A percentile compares a stretch with the other conserved stretches of the same genome.
Evolutionary conservation across 1,140 invertebrate genomes (phyloP).

Genomic region (Rhagoletis pomonella): DNA sequence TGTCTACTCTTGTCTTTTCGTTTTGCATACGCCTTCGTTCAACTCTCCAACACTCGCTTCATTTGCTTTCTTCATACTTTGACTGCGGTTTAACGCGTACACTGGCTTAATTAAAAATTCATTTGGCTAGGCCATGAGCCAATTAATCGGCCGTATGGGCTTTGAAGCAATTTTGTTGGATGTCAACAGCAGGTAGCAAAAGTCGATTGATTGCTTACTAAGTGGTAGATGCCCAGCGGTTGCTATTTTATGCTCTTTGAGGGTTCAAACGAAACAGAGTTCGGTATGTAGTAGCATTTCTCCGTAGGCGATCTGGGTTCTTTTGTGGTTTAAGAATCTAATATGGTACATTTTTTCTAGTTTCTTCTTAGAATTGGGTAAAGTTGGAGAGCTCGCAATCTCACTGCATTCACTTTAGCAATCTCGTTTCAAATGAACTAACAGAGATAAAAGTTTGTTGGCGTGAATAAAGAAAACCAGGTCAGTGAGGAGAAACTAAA

Average conservation of each 20-base stretch:
- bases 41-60: neutral
- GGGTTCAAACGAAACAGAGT: too few species aligned
- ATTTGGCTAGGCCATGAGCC: neutral
- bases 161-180: conserved; percentile 23
- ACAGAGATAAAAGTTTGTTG: too few species aligned
- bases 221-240: neutral
- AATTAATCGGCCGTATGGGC: conserved; percentile 16
- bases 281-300: too few species aligned
- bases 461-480: too few species aligned
- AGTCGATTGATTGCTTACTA: neutral
- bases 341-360: too few species aligned
- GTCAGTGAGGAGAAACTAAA: too few species aligned
- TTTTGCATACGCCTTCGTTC: neutral
- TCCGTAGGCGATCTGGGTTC: too few species aligned
- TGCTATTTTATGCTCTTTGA: neutral
- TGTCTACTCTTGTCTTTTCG: neutral
- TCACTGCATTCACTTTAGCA: too few species aligned
- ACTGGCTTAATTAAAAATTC: conserved; percentile 37
- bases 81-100: neutral
- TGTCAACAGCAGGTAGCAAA: neutral
- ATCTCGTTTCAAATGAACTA: too few species aligned
- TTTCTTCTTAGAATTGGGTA: too few species aligned
- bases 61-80: neutral
- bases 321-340: too few species aligned
- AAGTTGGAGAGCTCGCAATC: too few species aligned